Base-by-base conservation (phyloP, 1,140 invertebrate species). In the Bombus breviceps region DNA sequence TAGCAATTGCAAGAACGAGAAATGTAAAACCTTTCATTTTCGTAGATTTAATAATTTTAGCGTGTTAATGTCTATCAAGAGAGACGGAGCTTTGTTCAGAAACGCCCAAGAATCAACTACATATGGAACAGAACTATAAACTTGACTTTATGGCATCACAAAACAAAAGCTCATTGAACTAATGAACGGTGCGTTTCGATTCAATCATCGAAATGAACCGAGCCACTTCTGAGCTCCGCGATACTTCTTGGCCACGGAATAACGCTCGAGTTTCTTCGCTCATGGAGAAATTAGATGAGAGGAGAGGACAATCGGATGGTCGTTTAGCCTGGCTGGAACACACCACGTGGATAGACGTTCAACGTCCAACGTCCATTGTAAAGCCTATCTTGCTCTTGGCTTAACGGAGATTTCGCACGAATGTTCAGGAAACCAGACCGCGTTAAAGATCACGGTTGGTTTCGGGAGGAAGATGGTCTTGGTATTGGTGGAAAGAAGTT, bases 381-480 rank as follows among this genome's bases (percentile, higher is more conserved):
- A 89, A 85, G 39, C 80, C 59, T 34, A 41, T 47, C 47, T 89
- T 47, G 88, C 68, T 69, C 41, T 62, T n/a, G 77, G 83, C 83
- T 90, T 90, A 86, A 81, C 86, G 77, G 89, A 90, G 89, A 90
- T 88, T 88, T 90, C 62, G 80, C 64, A 62, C 69, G 62, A 90
- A 78, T 74, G 68, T 91, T 81, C 73, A 62, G 86, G 47, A 90
- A 88, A 64, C 59, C 77, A 37, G 57, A 39, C 57, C 59, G 83
- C 59, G 89, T 88, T 90, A 83, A 90, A 90, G 80, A 76, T 68
- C 79, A 76, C 72, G n/a, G 41, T 32, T 68, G 57, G 57, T 74
- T 81, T 72, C 25, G 77, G 62, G 18, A 41, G 41, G 68, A 39
- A 32, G 34, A 25, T 37, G 22, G 34, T 10, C 66, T 34, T 32